Conservation (phyloP, 2,888 invertebrate genomes). For the Tupiocoris notatus region DNA sequence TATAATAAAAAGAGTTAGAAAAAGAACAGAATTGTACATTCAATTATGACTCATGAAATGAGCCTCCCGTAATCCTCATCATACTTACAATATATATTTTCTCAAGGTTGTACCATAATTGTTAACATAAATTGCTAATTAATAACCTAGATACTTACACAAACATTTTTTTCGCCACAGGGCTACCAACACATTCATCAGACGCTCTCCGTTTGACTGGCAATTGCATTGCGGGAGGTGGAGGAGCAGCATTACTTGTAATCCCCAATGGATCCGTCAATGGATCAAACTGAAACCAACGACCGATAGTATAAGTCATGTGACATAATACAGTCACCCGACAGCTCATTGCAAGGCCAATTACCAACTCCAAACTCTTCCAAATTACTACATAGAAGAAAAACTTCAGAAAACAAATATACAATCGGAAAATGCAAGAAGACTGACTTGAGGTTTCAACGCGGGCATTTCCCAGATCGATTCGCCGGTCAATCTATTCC, state of each 20-base stretch:
- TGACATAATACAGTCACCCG: too few species aligned
- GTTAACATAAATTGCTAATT: too few species aligned
- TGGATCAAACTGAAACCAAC: conserved; percentile 70
- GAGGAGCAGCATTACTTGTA: conserved; percentile 57
- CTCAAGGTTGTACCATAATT: too few species aligned
- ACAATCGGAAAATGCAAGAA: background rate
- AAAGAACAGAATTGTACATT: too few species aligned
- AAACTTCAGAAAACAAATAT: background rate
- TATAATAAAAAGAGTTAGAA: too few species aligned
- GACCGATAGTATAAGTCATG: background rate
- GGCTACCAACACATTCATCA: conserved; percentile 69
- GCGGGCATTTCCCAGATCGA: conserved; percentile 94
- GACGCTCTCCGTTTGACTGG: conserved; percentile 73
- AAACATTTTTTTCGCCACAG: conserved; percentile 69
- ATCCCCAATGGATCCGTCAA: conserved; percentile 89
- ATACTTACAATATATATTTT: too few species aligned
- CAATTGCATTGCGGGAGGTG: conserved; percentile 50
- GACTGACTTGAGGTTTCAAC: conserved; percentile 61
- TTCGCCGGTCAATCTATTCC: conserved; percentile 93
- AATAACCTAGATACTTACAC: conserved; percentile 9
- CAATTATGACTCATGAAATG: too few species aligned
- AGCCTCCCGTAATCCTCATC: too few species aligned
- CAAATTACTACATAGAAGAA: background rate
- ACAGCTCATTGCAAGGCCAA: too few species aligned
- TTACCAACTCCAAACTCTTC: too few species aligned